These are phyloP conservation scores for Teleopsis dalmanni DNA, from an alignment of 1,140 invertebrate species.

Conservation along the genomic window DNA sequence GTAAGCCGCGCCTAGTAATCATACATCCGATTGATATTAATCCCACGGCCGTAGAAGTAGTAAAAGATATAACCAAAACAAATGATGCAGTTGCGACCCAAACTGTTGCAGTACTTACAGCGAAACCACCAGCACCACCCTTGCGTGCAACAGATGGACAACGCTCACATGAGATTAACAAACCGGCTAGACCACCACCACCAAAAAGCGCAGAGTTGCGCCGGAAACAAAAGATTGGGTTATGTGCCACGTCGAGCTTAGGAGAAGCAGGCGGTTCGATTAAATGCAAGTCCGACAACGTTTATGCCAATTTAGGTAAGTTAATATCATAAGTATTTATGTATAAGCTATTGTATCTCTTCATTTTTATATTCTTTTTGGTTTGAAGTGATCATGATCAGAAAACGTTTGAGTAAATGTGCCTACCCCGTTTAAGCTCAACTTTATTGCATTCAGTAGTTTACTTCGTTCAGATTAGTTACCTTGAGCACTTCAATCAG, in stretches of 20 bases:
- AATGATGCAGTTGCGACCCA: slow-evolving; percentile 32
- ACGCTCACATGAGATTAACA: slow-evolving; percentile 50
- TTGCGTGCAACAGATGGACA: slow-evolving; percentile 40
- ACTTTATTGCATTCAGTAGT: too few relatives aligned
- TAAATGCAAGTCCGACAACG: slow-evolving; percentile 54
- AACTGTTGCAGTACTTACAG: slow-evolving; percentile 44
- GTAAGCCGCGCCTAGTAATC: slow-evolving; percentile 68
- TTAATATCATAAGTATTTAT: slow-evolving; percentile 9
- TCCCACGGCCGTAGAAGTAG: slow-evolving; percentile 67
- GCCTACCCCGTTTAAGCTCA: too few relatives aligned
- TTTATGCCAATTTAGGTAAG: slow-evolving; percentile 67
- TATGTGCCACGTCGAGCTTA: slow-evolving; percentile 36
- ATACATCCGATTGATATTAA: slow-evolving; percentile 82
- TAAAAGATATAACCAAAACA: slow-evolving; percentile 52
- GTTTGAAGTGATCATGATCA: too few relatives aligned
- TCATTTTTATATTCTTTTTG: too few relatives aligned
- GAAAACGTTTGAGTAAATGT: too few relatives aligned
- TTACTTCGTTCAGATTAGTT: too few relatives aligned
- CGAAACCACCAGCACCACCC: slow-evolving; percentile 49
- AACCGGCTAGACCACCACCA: slow-evolving; percentile 61
- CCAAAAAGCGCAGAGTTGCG: slow-evolving; percentile 58
- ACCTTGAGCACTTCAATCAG: too few relatives aligned
- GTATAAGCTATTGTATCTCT: too few relatives aligned
- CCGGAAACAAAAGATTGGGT: slow-evolving; percentile 50
- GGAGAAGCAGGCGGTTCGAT: slow-evolving; percentile 24